Base-by-base conservation (phyloP, 2,888 invertebrate genomes). In the Mimachlamys varia region DNA sequence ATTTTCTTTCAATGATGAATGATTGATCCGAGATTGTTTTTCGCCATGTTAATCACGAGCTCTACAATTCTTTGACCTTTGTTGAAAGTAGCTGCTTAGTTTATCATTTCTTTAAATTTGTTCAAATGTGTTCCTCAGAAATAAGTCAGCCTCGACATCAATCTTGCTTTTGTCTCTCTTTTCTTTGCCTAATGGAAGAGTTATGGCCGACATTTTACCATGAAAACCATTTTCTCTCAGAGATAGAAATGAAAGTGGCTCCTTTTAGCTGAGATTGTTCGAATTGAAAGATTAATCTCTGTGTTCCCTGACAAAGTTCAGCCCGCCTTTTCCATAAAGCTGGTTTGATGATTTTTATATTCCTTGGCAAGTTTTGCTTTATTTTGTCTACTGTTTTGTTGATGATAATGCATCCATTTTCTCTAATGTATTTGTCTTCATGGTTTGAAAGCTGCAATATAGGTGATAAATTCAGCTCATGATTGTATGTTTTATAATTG, bases 21-120 rank as follows among this genome's bases (percentile, higher is more conserved):
- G 76, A 76, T 76, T 76, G 76, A 33, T 76, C 76, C 33, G 76
- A 76, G 76, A 76, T 76, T 76, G 62, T 76, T 76, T 58, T 76
- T 76, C 76, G 0, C 76, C 76, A 13, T 33, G 76, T 76, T 76
- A 76, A 76, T 76, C 76, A 27, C 33, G 19, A 10, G 33, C 76
- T 33, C 33, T 33, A 76, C 76, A 76, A 76, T 76, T 27, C 76
- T 76, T 76, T 76, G 76, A 76, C 76, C 76, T 76, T 76, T 76
- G 76, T 12, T 76, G 76, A 33, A 27, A 76, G 76, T 76, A 76
- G 76, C 76, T 76, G 76, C 76, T 76, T 76, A 76, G 76, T 27
- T 76, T 76, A 76, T 76, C 76, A 76, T 76, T 76, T 33, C 76
- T 76, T 76, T 76, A 76, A 76, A 76, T 76, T 76, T 76, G 76